A percentile compares a stretch with the other conserved stretches of the same genome.
phyloP scores from a whole-genome alignment of 2,797 vertebrate species.

The Trachops cirrhosus region DNA sequence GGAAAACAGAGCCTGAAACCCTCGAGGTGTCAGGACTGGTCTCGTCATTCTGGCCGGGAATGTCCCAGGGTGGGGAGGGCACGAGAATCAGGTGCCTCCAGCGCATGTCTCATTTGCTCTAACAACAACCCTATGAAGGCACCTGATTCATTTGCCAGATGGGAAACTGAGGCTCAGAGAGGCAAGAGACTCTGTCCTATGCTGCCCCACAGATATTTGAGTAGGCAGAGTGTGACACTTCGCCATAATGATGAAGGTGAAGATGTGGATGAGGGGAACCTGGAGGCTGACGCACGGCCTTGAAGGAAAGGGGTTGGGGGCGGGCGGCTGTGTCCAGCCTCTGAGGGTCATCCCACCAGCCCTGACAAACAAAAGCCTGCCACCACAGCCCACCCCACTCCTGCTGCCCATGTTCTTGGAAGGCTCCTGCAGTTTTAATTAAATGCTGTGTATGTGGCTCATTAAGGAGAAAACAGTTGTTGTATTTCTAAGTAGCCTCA shows the following conservation, averaged over 20 bases:
- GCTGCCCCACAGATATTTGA: background rate
- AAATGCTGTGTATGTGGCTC: background rate
- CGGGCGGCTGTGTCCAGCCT: rapidly evolving
- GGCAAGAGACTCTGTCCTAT: no score
- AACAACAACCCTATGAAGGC: background rate
- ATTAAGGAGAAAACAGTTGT: slow-evolving; percentile 42
- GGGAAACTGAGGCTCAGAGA: background rate
- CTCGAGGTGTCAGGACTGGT: no score
- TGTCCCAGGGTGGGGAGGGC: rapidly evolving
- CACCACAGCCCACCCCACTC: background rate
- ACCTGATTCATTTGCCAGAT: background rate
- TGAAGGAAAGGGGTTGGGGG: no score
- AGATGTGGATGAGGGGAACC: rapidly evolving
- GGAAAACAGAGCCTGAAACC: background rate
- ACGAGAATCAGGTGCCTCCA: rapidly evolving
- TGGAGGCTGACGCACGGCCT: rapidly evolving
- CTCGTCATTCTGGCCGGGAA: background rate
- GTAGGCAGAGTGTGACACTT: background rate
- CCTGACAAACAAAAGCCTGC: background rate
- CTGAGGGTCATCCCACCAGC: rapidly evolving
- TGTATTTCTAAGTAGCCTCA: slow-evolving; percentile 56
- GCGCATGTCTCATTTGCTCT: rapidly evolving
- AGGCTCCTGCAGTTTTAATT: slow-evolving; percentile 58
- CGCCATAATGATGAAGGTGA: background rate
- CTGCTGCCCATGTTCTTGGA: rapidly evolving